phyloP scores from a whole-genome alignment of 1,140 invertebrate genomes.

The Drosophila pruinosa region DNA sequence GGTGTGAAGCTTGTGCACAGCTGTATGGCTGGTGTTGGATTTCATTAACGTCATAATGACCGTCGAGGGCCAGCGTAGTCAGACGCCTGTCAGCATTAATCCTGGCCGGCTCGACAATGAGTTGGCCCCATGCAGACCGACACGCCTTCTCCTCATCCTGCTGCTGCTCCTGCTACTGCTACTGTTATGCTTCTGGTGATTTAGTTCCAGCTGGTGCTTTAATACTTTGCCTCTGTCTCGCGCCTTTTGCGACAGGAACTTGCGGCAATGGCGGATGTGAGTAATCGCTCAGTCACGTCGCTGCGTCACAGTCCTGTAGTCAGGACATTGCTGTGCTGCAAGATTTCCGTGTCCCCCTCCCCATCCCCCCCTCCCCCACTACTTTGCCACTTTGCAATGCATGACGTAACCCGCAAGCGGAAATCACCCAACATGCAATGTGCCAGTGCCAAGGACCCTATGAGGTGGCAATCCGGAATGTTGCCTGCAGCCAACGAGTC shows the following conservation, averaged over 20 bases:
- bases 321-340: constrained; percentile 47
- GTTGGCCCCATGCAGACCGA: constrained; percentile 18
- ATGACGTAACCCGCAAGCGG: constrained; percentile 71
- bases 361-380: not conserved
- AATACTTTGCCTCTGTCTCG: not conserved
- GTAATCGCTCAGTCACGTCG: constrained; percentile 73
- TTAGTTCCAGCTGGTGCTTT: not conserved
- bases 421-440: constrained; percentile 71
- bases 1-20: constrained; percentile 73
- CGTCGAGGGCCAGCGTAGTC: constrained; percentile 36
- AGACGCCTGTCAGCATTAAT: constrained; percentile 61
- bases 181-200: not conserved
- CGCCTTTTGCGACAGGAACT: constrained; percentile 72
- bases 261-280: constrained; percentile 69
- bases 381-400: constrained; percentile 41
- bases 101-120: constrained; percentile 35
- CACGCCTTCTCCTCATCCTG: not conserved
- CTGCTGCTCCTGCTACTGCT: not conserved
- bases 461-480: not conserved
- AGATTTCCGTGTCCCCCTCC: constrained; percentile 56
- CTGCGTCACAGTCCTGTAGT: constrained; percentile 34
- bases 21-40: constrained; percentile 70
- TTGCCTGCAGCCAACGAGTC: not conserved
- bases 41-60: constrained; percentile 80
- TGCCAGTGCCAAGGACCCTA: constrained; percentile 10